Conservation (phyloP, 2,797 vertebrate species). For the Poecilia wingei region DNA sequence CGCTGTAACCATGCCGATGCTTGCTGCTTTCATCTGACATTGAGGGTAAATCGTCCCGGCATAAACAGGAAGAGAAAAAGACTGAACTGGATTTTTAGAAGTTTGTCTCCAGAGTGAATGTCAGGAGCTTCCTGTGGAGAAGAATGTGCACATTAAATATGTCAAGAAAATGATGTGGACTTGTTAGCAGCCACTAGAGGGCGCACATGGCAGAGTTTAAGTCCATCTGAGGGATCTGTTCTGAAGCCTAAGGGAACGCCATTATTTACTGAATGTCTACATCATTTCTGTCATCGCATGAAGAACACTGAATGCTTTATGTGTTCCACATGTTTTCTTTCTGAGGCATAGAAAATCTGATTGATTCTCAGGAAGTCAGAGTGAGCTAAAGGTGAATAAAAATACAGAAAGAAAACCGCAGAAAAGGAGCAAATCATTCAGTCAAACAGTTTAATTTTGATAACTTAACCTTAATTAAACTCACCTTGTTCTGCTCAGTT, state of each 20-base stretch:
- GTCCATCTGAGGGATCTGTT: not conserved
- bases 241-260: not conserved
- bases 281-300: not conserved
- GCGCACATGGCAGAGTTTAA: not conserved
- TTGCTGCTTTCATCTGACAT: slow-evolving; percentile 24
- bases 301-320: not conserved
- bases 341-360: not conserved
- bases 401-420: not conserved
- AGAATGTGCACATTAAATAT: not conserved
- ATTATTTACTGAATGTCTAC: not conserved
- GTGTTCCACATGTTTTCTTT: not conserved
- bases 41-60: slow-evolving; percentile 12
- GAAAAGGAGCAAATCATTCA: not conserved
- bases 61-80: not conserved
- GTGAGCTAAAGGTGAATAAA: not conserved
- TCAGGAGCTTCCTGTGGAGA: not conserved
- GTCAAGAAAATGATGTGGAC: not conserved
- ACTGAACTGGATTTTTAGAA: not conserved
- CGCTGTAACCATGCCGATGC: slow-evolving; percentile 23
- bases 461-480: not conserved
- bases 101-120: not conserved
- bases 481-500: not conserved
- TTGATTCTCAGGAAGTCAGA: not conserved
- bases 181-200: not conserved
- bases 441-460: not conserved